phyloP scores from a whole-genome alignment of 2,797 vertebrate genomes.

The Prionace glauca region DNA sequence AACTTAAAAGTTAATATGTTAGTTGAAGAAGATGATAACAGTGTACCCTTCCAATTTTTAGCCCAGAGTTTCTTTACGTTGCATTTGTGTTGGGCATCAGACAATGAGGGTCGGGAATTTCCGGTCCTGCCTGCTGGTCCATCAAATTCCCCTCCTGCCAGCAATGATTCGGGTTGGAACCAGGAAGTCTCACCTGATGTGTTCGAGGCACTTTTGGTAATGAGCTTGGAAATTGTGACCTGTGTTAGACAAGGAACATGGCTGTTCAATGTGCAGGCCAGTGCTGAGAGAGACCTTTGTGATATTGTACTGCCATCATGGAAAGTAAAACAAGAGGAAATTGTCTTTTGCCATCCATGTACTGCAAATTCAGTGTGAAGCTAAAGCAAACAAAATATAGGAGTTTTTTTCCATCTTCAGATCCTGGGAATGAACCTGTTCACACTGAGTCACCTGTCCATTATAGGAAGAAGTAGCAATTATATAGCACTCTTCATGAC shows the following conservation, averaged over 20 bases:
- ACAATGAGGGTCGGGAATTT: no score
- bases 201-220: not conserved
- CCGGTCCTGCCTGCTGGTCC: no score
- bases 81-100: no score
- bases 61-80: no score
- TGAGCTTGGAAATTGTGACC: not conserved
- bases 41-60: no score
- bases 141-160: no score
- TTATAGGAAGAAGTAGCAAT: not conserved
- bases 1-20: no score
- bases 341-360: not conserved
- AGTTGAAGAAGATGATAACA: no score
- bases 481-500: not conserved
- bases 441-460: not conserved
- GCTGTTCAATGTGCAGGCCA: no score
- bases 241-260: not conserved
- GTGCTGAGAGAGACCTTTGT: not conserved
- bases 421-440: not conserved
- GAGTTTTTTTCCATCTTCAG: not conserved
- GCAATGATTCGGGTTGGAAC: no score
- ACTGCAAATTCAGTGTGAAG: not conserved
- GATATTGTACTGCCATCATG: not conserved
- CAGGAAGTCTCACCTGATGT: no score
- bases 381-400: not conserved
- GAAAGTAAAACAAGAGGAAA: not conserved